Base-by-base conservation (phyloP, 2,797 vertebrate genomes). In the Danio aesculapii region DNA sequence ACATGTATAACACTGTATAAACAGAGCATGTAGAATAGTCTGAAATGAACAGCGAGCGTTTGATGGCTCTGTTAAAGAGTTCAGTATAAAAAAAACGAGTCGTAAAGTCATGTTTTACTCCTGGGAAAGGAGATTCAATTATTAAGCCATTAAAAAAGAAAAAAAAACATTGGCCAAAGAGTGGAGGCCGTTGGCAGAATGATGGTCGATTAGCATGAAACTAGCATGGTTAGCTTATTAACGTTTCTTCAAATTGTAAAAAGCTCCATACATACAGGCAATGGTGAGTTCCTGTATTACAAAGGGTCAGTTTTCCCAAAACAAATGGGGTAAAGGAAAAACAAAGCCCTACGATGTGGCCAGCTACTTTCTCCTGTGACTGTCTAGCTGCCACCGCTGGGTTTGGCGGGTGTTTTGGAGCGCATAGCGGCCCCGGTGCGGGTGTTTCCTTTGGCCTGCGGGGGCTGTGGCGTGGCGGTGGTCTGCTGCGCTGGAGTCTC, bases 371-470 rank as follows among this genome's bases (percentile, higher is more conserved):
- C 8, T 39, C 21, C 16, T 10, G 2, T 19, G 44, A 6, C 62
- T 39, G 9, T 77, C 47, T 94, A 93, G 88, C 85, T 87, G 13
- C 92, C 93, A 79, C 94, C 95, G 1, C 92, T 95, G 75, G 96
- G 95, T 85, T 97, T 98, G 68, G 93, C 93, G 0, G 95, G 93
- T 7, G 95, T 92, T 87, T 96, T 97, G 83, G 95, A 90, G 73
- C 96, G 91, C 91, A 96, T 91, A 21, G 94, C 91, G 0, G 93
- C 93, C 3, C 95, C 92, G 13, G 81, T 81, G 39, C 95, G 93
- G 84, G 94, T 93, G 16, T 95, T 95, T 62, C 93, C 91, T 91
- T 96, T 98, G 16, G 91, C 89, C 89, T 94, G 95, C 81, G 93
- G 94, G 63, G 89, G 78, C 86, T 91, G 94, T 64, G 89, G 61